These are phyloP conservation scores for Polypedilum pembai DNA, from an alignment of 1,140 invertebrate species.

Conservation along the genomic window DNA sequence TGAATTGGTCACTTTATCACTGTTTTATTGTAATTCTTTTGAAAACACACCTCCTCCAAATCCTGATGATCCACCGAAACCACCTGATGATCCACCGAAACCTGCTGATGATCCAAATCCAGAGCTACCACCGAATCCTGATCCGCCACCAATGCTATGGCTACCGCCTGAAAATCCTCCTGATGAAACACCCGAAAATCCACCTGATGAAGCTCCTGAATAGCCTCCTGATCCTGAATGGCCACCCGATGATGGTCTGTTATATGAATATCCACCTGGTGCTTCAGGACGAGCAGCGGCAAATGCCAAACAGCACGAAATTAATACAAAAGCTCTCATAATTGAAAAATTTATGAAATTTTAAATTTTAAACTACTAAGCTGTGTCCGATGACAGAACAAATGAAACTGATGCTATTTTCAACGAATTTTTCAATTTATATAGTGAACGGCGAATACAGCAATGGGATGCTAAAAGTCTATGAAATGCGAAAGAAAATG, in stretches of 20 bases:
- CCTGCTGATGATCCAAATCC: constrained; percentile 36
- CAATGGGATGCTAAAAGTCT: constrained; percentile 25
- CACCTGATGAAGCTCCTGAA: background rate
- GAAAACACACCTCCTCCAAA: constrained; percentile 33
- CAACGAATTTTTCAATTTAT: constrained; percentile 26
- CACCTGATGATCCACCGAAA: constrained; percentile 33
- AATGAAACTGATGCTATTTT: constrained; percentile 26
- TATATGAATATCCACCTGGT: constrained; percentile 49
- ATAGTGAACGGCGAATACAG: constrained; percentile 23
- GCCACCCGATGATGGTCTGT: constrained; percentile 41
- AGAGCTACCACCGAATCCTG: constrained; percentile 35
- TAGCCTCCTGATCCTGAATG: constrained; percentile 32
- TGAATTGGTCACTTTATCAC: no score
- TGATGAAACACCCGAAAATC: background rate
- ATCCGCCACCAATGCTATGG: constrained; percentile 33
- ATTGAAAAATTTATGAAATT: constrained; percentile 5
- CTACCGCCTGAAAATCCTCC: constrained; percentile 32
- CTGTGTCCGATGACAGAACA: constrained; percentile 25
- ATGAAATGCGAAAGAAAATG: constrained; percentile 25
- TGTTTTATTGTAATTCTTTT: no score
- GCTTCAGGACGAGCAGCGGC: constrained; percentile 53
- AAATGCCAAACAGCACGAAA: constrained; percentile 51
- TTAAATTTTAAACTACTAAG: constrained; percentile 5
- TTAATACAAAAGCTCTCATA: constrained; percentile 46
- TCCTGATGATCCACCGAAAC: constrained; percentile 34